A percentile compares a stretch with the other conserved stretches of the same genome.
Conservation (phyloP, 2,888 invertebrate genomes). For the Calliopum simillimum region DNA sequence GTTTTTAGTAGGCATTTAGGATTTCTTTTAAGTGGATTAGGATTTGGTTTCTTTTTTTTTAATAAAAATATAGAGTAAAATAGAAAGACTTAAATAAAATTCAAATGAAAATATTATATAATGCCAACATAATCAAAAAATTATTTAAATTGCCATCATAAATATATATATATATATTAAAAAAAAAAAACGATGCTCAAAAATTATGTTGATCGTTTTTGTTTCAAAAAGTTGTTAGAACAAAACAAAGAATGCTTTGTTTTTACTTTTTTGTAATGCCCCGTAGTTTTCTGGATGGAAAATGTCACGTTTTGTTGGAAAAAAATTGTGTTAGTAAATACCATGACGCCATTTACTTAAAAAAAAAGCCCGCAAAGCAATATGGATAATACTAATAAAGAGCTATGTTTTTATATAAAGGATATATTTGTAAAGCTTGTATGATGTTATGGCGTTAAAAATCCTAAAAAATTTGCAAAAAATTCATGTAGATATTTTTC, state of each 20-base stretch:
- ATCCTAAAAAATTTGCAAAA: neutral
- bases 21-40: constrained; percentile 39
- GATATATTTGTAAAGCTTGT: neutral
- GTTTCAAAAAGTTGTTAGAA: constrained; percentile 12
- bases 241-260: neutral
- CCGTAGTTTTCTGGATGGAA: constrained; percentile 15
- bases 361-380: no score
- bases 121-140: constrained; percentile 27
- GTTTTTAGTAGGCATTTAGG: constrained; percentile 22
- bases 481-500: neutral
- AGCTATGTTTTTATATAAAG: constrained; percentile 21
- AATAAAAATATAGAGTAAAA: constrained; percentile 38
- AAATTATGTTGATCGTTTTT: constrained; percentile 65
- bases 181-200: constrained; percentile 71
- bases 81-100: constrained; percentile 46
- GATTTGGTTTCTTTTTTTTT: constrained; percentile 21
- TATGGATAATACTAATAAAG: neutral
- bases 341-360: no score
- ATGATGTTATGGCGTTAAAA: no score
- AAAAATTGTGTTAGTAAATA: no score
- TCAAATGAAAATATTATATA: constrained; percentile 39
- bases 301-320: constrained; percentile 25
- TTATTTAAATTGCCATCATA: neutral
- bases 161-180: neutral
- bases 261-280: constrained; percentile 20